These are phyloP conservation scores for Micrasema minimum DNA, from an alignment of 1,140 invertebrate species.

Conservation along the genomic window DNA sequence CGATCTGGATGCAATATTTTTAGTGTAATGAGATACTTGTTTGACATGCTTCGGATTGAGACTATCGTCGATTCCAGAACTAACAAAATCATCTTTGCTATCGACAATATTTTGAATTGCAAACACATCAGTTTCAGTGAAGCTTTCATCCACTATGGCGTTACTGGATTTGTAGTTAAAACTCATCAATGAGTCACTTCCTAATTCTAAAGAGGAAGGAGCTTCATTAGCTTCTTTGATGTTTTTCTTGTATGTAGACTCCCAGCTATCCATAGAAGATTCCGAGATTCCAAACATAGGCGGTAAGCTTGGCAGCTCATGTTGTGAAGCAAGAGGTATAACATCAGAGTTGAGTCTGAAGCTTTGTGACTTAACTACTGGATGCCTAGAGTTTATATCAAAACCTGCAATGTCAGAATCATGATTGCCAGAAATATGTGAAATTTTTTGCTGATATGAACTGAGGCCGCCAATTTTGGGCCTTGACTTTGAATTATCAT, in stretches of 20 bases:
- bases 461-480: conserved; percentile 66
- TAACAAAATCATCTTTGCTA: conserved; percentile 40
- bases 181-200: conserved; percentile 48
- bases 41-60: conserved; percentile 26
- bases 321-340: conserved; percentile 59
- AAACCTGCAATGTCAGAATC: conserved; percentile 52
- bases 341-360: conserved; percentile 70
- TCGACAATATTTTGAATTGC: conserved; percentile 35
- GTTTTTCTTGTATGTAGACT: conserved; percentile 65
- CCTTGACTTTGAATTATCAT: conserved; percentile 57
- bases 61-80: conserved; percentile 26
- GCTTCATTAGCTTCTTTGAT: conserved; percentile 52
- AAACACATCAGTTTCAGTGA: conserved; percentile 58
- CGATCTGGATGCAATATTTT: conserved; percentile 37
- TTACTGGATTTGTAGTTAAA: conserved; percentile 43
- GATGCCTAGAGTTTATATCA: conserved; percentile 62
- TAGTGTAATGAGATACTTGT: conserved; percentile 43
- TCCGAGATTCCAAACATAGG: conserved; percentile 66
- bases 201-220: conserved; percentile 46
- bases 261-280: conserved; percentile 66
- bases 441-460: conserved; percentile 66
- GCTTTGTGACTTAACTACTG: conserved; percentile 74
- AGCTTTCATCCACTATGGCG: conserved; percentile 55
- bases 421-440: conserved; percentile 47
- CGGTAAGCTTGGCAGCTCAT: conserved; percentile 66